Base-by-base conservation (phyloP, 2,888 invertebrate species). In the Lochmaea crataegi region DNA sequence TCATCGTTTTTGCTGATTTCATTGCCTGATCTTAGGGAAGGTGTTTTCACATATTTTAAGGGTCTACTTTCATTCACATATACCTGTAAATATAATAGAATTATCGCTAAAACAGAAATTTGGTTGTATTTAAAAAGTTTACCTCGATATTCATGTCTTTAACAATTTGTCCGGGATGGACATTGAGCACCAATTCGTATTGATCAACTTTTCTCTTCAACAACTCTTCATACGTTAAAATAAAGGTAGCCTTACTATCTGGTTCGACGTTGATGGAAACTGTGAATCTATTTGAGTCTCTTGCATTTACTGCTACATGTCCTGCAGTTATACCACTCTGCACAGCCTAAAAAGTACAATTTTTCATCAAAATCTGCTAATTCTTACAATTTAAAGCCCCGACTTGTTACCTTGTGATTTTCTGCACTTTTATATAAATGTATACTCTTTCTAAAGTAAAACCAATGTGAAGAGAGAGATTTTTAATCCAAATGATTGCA, bases 151-250 rank as follows among this genome's bases (percentile, higher is more conserved):
- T 87, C 64, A 93, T 87, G 78, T 92, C 89, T 65, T 90, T 89
- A 16, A 94, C 92, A 5, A 90, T 82, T 77, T 91, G 90, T 45
- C 92, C 91, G 11, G 93, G 93, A 82, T 92, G 91, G 65, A 94
- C 86, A 84, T 93, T 92, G 69, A 94, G 88, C 14, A 90, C 89
- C 79, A 92, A 90, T 81, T 93, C 91, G 86, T 94, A 94, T 10
- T 90, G 88, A 4, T 91, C 91, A 74, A 91, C 88, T 72, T 90
- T 89, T 4, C 93, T 88, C 18, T 89, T 86, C 61, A 94, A 84
- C 51, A 94, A 81, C 85, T 94, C 93, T 82, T 94, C 93, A 84
- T 95, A 94, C 0, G 90, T 92, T 76, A 94, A 85, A 80, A 91
- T 91, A 84, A 94, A 94, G 0, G 88, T 86, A 0, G 91, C 92